These are phyloP conservation scores for Malurus alboscapulatus DNA, from an alignment of 2,113 vertebrate species.

Conservation along the genomic window DNA sequence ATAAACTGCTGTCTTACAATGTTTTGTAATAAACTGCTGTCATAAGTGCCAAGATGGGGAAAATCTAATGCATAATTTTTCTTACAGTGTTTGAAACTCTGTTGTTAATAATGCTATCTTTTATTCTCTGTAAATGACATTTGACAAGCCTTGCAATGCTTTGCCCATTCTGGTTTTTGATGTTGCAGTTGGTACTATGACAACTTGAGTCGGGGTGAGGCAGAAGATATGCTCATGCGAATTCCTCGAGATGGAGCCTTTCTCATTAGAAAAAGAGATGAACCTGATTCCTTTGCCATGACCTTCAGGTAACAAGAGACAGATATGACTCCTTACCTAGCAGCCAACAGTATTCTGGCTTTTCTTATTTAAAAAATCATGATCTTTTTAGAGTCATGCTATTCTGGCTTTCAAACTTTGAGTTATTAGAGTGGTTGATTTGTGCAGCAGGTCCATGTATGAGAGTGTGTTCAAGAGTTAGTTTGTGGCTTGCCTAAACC, in stretches of 20 bases:
- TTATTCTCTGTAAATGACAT: not conserved
- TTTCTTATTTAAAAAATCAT: not conserved
- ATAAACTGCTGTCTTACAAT: not conserved
- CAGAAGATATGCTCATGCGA: constrained; percentile 92
- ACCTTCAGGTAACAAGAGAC: constrained; percentile 87
- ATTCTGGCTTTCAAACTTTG: not conserved
- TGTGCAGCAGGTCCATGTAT: not conserved
- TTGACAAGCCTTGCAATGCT: not conserved
- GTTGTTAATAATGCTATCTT: not conserved
- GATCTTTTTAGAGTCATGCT: not conserved
- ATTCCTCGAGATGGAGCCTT: constrained; percentile 96
- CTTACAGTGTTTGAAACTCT: not conserved
- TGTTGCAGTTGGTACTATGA: constrained; percentile 90
- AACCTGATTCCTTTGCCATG: constrained; percentile 88
- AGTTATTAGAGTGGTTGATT: not conserved
- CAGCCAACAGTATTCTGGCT: not conserved
- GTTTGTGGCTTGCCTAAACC: not conserved
- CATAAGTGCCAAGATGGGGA: not conserved
- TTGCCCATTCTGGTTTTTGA: not conserved
- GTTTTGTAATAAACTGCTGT: not conserved
- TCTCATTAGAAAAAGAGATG: constrained; percentile 90
- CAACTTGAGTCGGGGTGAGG: constrained; percentile 91
- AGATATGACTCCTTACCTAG: not conserved
- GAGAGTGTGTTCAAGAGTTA: not conserved
- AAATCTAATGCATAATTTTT: not conserved